These are phyloP conservation scores for Antechinus stuartii DNA, from an alignment of 2,113 vertebrate genomes.

Conservation along the genomic window DNA sequence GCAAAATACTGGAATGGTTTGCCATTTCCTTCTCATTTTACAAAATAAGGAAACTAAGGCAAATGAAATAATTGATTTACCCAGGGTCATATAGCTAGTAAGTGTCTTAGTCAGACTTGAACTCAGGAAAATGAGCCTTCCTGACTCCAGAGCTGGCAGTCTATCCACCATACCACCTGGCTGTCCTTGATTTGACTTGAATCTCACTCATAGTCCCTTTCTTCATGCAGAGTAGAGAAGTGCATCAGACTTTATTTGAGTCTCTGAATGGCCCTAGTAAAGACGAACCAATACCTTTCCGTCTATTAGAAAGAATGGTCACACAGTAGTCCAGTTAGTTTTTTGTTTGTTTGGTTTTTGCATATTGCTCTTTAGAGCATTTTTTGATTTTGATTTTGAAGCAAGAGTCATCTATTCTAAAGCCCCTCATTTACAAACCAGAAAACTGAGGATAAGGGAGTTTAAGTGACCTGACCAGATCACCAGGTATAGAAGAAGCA, in stretches of 20 bases:
- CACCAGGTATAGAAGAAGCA: not conserved
- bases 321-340: not conserved
- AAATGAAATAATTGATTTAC: not conserved
- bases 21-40: not conserved
- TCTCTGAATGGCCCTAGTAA: too few species aligned
- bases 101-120: not conserved
- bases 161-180: not conserved
- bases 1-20: not conserved
- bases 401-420: not conserved
- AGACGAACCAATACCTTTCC: not conserved
- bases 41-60: not conserved
- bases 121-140: not conserved
- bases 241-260: not conserved
- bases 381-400: not conserved
- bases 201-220: not conserved
- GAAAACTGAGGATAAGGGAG: not conserved
- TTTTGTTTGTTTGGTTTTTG: not conserved
- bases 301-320: not conserved
- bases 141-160: not conserved
- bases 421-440: not conserved
- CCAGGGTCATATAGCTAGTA: not conserved
- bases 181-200: not conserved
- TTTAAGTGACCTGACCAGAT: not conserved
- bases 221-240: not conserved
- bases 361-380: not conserved